Conservation (phyloP, 2,113 vertebrate species). For the Alligator mississippiensis region DNA sequence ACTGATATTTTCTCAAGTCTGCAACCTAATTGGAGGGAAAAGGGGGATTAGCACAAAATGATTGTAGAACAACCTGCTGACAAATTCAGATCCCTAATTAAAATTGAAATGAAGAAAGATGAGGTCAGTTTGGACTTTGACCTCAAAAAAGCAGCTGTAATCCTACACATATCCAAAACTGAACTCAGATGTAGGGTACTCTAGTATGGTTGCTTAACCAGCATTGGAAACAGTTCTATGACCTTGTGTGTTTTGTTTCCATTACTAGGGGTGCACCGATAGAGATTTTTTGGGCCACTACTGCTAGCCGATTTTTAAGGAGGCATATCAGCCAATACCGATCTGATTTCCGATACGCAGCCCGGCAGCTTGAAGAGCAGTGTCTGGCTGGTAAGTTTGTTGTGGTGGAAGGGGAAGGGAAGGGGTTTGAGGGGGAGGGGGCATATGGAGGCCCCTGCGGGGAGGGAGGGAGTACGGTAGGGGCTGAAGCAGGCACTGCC, state of each 20-base stretch:
- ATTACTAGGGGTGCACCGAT: too few species aligned
- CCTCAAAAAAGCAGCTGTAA: background rate
- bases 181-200: background rate
- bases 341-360: too few species aligned
- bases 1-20: background rate
- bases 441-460: background rate
- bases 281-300: too few species aligned
- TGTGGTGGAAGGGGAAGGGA: background rate
- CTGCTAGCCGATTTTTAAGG: too few species aligned
- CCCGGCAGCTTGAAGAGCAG: too few species aligned
- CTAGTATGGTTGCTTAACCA: background rate
- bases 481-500: too few species aligned
- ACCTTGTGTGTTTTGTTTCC: too few species aligned
- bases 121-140: background rate
- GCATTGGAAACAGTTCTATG: background rate
- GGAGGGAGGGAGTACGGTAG: too few species aligned
- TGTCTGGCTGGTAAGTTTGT: background rate
- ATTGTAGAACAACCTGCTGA: background rate
- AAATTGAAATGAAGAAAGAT: fast-evolving
- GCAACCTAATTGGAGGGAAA: background rate
- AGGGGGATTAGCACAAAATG: background rate
- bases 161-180: background rate
- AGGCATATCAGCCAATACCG: too few species aligned
- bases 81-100: background rate
- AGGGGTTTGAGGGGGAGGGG: background rate